A percentile compares a stretch with the other conserved stretches of the same genome.
Evolutionary conservation across 2,888 invertebrate genomes (phyloP).

Genomic region (Arrhopalites spinosus): DNA sequence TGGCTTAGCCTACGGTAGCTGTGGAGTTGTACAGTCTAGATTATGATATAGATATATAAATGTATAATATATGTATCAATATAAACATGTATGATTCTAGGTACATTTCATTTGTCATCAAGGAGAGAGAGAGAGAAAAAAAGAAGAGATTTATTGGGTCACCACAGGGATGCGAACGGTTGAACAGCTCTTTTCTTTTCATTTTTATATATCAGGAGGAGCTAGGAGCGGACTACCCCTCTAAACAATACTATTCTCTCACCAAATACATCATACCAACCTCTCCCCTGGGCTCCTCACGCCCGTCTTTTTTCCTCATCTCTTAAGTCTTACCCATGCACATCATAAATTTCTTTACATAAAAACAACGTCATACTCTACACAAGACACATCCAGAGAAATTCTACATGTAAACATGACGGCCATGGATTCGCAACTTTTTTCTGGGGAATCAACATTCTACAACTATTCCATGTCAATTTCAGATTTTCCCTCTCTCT

Average conservation of each 20-base stretch:
- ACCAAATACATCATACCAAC: conserved; percentile 29
- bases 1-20: too few species aligned
- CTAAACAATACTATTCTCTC: conserved; percentile 33
- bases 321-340: conserved; percentile 22
- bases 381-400: not conserved
- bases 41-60: too few species aligned
- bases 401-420: not conserved
- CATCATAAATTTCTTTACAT: conserved; percentile 23
- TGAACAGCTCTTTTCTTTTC: conserved; percentile 35
- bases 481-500: too few species aligned
- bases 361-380: too few species aligned
- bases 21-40: too few species aligned
- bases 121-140: conserved; percentile 17
- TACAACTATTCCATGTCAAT: not conserved
- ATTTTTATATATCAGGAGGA: conserved; percentile 14
- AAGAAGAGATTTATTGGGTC: conserved; percentile 44
- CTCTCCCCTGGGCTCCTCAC: conserved; percentile 32
- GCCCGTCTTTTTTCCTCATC: conserved; percentile 19
- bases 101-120: conserved; percentile 45
- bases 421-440: not conserved
- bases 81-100: not conserved
- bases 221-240: not conserved
- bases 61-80: too few species aligned
- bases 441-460: not conserved
- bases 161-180: conserved; percentile 43